These are phyloP conservation scores for Anableps anableps DNA, from an alignment of 2,797 vertebrate species.

Conservation along the genomic window DNA sequence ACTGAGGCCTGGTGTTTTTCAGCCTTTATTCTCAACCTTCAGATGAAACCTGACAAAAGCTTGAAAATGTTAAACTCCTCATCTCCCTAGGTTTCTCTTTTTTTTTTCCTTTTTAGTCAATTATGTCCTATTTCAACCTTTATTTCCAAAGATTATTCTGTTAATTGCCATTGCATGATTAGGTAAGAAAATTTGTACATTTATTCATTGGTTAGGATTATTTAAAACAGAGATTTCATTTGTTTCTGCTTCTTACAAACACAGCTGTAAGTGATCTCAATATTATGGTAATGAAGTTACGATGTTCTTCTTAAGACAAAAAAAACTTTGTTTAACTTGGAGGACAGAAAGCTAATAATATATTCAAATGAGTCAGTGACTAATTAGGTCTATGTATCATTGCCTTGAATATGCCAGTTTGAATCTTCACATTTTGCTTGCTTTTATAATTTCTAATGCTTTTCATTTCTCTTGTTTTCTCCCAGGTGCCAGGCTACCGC, in stretches of 20 bases:
- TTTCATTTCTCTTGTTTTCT: conserved; percentile 23
- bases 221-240: neutral
- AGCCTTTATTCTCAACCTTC: conserved; percentile 59
- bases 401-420: neutral
- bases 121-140: neutral
- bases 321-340: neutral
- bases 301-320: neutral
- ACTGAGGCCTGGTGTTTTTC: conserved; percentile 54
- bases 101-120: conserved; percentile 10
- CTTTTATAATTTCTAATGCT: conserved; percentile 28
- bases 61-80: conserved; percentile 41
- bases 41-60: conserved; percentile 44
- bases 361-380: conserved; percentile 19
- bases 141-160: conserved; percentile 18
- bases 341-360: conserved; percentile 4
- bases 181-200: neutral
- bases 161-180: conserved; percentile 20
- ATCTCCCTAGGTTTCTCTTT: conserved; percentile 26
- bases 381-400: conserved; percentile 15
- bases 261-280: neutral
- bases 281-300: neutral
- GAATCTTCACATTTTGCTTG: conserved; percentile 15
- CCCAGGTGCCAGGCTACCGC: conserved; percentile 94
- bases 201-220: neutral
- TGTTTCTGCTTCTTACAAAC: conserved; percentile 4